Evolutionary conservation across 35 echinoderm and acorn worm genomes (phyloP).

Genomic region (Patiria miniata): DNA sequence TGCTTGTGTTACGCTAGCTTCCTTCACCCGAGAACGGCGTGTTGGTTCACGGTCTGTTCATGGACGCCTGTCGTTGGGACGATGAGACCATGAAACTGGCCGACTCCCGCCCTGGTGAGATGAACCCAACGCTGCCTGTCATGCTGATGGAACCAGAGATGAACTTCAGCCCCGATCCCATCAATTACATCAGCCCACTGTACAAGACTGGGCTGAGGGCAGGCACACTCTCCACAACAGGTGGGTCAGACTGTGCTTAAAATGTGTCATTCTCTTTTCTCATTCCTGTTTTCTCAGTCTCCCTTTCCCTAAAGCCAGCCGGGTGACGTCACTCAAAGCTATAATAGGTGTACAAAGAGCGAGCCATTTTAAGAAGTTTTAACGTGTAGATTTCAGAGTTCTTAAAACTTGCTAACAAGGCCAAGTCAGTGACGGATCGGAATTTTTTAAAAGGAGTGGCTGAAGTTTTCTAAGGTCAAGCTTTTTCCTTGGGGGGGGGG

Average conservation of each 20-base stretch:
- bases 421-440: too few species aligned
- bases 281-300: too few species aligned
- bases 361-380: background rate
- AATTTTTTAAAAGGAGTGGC: too few species aligned
- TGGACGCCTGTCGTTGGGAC: conserved; percentile 93
- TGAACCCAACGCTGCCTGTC: conserved; percentile 94
- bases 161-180: conserved; percentile 68
- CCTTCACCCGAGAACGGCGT: conserved; percentile 79
- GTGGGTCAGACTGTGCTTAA: conserved; percentile 15
- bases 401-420: too few species aligned
- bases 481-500: too few species aligned
- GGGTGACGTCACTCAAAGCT: too few species aligned
- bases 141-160: conserved; percentile 99
- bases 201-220: conserved; percentile 94
- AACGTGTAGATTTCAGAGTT: too few species aligned
- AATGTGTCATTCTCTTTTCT: too few species aligned
- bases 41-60: conserved; percentile 90
- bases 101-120: conserved; percentile 72
- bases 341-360: background rate
- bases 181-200: conserved; percentile 84
- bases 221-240: conserved; percentile 93
- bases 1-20: conserved; percentile 48
- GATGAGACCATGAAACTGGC: conserved; percentile 83
- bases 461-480: too few species aligned
- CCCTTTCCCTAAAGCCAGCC: too few species aligned